These are phyloP conservation scores for Pharmacophagus antenor DNA, from an alignment of 2,888 invertebrate species.

Conservation along the genomic window DNA sequence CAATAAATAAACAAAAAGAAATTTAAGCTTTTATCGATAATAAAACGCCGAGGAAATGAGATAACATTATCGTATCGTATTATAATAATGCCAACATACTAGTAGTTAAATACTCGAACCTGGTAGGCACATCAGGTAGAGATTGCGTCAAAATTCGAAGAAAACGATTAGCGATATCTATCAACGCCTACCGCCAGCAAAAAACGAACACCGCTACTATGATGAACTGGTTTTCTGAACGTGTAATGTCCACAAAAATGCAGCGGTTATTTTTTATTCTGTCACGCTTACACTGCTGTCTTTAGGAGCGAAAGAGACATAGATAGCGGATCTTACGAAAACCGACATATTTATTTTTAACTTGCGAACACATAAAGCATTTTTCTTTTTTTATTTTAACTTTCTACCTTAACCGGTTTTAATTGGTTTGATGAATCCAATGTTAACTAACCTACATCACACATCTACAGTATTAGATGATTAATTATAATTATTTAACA, in stretches of 20 bases:
- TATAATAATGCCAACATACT: neutral
- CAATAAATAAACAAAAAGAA: too few species aligned
- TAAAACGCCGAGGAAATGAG: too few species aligned
- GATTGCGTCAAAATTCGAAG: slow-evolving; percentile 54
- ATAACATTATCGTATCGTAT: too few species aligned
- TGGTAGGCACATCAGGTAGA: slow-evolving; percentile 30
- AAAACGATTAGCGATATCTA: slow-evolving; percentile 60
- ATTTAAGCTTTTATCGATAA: too few species aligned
- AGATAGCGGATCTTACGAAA: slow-evolving; percentile 42
- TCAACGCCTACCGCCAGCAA: slow-evolving; percentile 67
- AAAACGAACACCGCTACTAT: slow-evolving; percentile 56
- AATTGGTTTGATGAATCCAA: slow-evolving; percentile 35
- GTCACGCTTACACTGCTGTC: slow-evolving; percentile 34
- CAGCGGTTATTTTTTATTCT: slow-evolving; percentile 41
- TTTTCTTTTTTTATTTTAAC: slow-evolving; percentile 68
- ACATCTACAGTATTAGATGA: neutral
- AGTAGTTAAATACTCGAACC: slow-evolving; percentile 2
- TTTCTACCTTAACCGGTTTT: slow-evolving; percentile 43
- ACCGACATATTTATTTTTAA: slow-evolving; percentile 74
- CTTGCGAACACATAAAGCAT: slow-evolving; percentile 69
- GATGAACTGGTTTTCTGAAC: slow-evolving; percentile 74
- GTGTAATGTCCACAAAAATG: slow-evolving; percentile 37
- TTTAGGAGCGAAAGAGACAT: slow-evolving; percentile 41
- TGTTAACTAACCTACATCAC: neutral
- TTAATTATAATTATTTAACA: neutral